Evolutionary conservation across 2,797 vertebrate genomes (phyloP).

Genomic region (Periophthalmus magnuspinnatus): DNA sequence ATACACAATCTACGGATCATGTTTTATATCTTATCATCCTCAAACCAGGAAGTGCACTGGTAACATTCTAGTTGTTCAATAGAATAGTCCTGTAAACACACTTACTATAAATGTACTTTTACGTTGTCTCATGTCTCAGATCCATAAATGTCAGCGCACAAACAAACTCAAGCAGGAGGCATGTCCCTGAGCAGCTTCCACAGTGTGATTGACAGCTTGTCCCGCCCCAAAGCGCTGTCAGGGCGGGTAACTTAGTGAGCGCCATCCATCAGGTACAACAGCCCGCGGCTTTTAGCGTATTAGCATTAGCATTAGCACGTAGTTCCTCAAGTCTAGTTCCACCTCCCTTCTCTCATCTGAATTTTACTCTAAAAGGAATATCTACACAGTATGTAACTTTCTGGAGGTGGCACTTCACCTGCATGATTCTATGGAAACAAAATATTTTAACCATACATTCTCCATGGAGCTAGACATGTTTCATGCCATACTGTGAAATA

Average conservation of each 20-base stretch:
- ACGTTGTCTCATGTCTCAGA: not conserved
- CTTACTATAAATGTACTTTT: not conserved
- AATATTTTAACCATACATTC: too few species aligned
- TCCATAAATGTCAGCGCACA: not conserved
- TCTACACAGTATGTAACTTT: too few species aligned
- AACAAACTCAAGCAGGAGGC: not conserved
- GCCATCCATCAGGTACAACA: slow-evolving; percentile 57
- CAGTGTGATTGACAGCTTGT: slow-evolving; percentile 35
- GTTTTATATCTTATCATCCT: too few species aligned
- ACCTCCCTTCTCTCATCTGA: not conserved
- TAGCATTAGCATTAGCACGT: slow-evolving; percentile 67
- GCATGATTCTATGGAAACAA: too few species aligned
- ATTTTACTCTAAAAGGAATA: too few species aligned
- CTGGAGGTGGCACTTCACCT: too few species aligned
- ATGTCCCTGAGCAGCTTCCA: slow-evolving; percentile 21
- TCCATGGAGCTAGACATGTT: too few species aligned
- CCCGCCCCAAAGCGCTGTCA: slow-evolving; percentile 57
- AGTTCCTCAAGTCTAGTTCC: not conserved
- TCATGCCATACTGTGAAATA: too few species aligned
- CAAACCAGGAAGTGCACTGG: too few species aligned
- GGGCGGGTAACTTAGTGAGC: slow-evolving; percentile 58
- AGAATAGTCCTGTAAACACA: not conserved
- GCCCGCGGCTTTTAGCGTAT: slow-evolving; percentile 73
- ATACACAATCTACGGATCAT: too few species aligned
- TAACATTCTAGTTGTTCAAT: not conserved